phyloP scores from a whole-genome alignment of 2,797 vertebrate genomes.

The Sternarchorhynchus goeldii region DNA sequence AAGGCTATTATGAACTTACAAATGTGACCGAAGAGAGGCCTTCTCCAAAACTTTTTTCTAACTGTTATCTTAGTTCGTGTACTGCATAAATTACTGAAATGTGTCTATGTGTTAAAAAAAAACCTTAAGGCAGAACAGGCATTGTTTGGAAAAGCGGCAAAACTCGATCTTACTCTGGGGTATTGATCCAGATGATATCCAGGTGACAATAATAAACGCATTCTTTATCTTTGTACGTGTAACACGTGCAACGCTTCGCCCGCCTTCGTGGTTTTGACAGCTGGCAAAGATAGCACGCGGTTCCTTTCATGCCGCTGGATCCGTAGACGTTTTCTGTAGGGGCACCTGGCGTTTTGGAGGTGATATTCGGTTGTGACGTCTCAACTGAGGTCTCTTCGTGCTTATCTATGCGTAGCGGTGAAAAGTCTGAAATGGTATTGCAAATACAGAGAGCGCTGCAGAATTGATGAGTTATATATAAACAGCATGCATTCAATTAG shows the following conservation, averaged over 20 bases:
- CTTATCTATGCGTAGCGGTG: conserved; percentile 51
- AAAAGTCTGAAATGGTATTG: neutral
- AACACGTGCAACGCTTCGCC: conserved; percentile 86
- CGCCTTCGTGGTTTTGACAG: conserved; percentile 61
- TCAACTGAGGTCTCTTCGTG: conserved; percentile 39
- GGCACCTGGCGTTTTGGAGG: neutral
- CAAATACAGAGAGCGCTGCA: neutral
- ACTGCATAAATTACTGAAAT: neutral
- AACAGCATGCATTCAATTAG: no score
- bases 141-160: neutral
- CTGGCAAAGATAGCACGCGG: conserved; percentile 36
- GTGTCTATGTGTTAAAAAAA: neutral
- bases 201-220: conserved; percentile 96
- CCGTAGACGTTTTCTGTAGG: neutral
- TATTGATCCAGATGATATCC: conserved; percentile 98
- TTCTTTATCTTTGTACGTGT: conserved; percentile 94
- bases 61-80: neutral
- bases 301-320: neutral
- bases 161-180: conserved; percentile 85
- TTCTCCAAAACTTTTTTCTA: no score
- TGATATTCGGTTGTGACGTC: neutral
- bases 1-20: no score
- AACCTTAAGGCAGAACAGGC: neutral
- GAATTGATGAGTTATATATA: neutral
- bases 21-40: no score